Base-by-base conservation (phyloP, 2,797 vertebrate genomes). In the Loriculus beryllinus region DNA sequence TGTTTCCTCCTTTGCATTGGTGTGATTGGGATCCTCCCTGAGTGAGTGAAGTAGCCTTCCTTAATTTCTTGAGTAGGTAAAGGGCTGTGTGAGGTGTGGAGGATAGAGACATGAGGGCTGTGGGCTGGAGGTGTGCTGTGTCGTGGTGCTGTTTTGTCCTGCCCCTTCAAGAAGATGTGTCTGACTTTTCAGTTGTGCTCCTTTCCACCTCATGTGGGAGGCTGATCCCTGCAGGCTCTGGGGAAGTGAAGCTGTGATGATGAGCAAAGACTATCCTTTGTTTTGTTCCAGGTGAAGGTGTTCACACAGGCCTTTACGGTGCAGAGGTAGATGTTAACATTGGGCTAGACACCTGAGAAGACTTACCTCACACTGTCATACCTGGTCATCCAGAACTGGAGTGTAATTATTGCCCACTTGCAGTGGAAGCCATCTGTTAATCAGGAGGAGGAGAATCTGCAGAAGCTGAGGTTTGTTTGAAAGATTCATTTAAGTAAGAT, bases 391-490 rank as follows among this genome's bases (percentile, higher is more conserved):
- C 89, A 96, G 88, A 99, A 98, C 82, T 96, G 48, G 19, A 98
- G 98, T 76, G 95, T 98, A 33, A 96, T 98, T 93, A 97, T 98
- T 71, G 97, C 98, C 15, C 97, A 94, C 86, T 99, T 98, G 96
- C 97, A 96, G 80, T 99, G 99, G 99, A 99, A 98, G 35, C 33
- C 78, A 25, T 97, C 97, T 96, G 94, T 96, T 72, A 97, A 94
- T 21, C 96, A 97, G 65, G 95, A 97, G 49, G 98, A 98, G 6
- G 98, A 99, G 31, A 92, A 98, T 22, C 57, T 37, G 59, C 89
- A 97, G 69, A 98, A 97, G 65, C 14, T 70, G 22, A 98, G 97
- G 98, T 98, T 80, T 4, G 91, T 92, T 78, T 92, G 92, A 88
- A 68, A 82, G 37, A 51, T 52, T 4, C 0, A 7, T 87, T 76